Percentiles rank a stretch among this genome's conserved stretches.
Conservation (phyloP, 2,113 vertebrate genomes). For the Epinephelus cyanopodus region DNA sequence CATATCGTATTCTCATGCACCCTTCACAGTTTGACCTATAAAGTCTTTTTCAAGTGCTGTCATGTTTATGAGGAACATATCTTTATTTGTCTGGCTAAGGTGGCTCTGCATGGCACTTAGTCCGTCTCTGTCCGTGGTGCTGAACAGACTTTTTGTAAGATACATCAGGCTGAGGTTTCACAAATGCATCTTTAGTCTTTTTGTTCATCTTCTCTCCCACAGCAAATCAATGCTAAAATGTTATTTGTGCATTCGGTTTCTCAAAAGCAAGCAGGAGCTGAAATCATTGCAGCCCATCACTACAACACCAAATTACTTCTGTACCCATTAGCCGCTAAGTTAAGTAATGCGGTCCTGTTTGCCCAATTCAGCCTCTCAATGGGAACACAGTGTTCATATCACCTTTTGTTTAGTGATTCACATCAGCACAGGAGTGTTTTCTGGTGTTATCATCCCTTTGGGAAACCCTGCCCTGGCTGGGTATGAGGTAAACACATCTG, state of each 20-base stretch:
- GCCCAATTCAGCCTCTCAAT: conserved; percentile 16
- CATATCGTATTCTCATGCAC: conserved; percentile 39
- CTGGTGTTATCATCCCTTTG: conserved; percentile 41
- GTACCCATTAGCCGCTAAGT: background rate
- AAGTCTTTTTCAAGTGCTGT: conserved; percentile 35
- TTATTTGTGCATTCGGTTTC: background rate
- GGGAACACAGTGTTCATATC: conserved; percentile 21
- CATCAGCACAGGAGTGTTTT: conserved; percentile 32
- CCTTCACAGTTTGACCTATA: conserved; percentile 58
- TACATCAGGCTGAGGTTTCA: background rate
- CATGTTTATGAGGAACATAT: conserved; percentile 20
- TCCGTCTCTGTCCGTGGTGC: conserved; percentile 71
- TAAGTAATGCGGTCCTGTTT: conserved; percentile 20
- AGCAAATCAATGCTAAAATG: background rate
- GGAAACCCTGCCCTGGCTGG: conserved; percentile 53
- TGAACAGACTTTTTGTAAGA: conserved; percentile 39
- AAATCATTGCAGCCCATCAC: background rate
- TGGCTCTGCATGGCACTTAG: background rate
- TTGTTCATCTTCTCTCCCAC: background rate
- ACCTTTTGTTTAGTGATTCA: conserved; percentile 36
- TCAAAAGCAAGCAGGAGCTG: conserved; percentile 1
- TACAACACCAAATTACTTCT: background rate
- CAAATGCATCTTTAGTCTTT: background rate
- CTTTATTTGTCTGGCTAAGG: conserved; percentile 1
- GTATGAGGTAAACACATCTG: conserved; percentile 58